Base-by-base conservation (phyloP, 2,113 vertebrate genomes). In the Chionis minor region DNA sequence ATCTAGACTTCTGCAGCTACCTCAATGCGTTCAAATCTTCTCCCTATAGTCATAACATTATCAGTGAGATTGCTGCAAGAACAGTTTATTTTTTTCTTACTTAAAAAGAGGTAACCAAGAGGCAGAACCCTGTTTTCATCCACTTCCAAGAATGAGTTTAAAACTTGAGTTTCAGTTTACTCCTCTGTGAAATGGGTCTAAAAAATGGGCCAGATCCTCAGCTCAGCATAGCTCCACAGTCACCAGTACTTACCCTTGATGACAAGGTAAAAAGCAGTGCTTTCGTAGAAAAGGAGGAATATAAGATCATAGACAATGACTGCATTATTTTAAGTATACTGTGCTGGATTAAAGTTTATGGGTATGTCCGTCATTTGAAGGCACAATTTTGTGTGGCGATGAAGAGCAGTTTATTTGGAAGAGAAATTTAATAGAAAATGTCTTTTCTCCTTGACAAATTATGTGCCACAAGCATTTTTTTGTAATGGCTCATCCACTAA, bases 401-500 rank as follows among this genome's bases (percentile, higher is more conserved):
- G 40, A 95, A 51, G 58, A 78, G 47, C 9, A 30, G 32, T 47
- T 73, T 94, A 79, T 90, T 96, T 96, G 52, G 32, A 95, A 96
- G 74, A 94, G 71, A 97, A 94, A 88, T 87, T 92, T 91, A 95
- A 87, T 45, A 92, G 75, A 81, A 77, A 81, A 67, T 22, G 40
- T 79, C 74, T 96, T 81, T 70, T 65, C 65, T 86, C 90, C 75
- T 91, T 83, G 51, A 95, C 45, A 55, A 96, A 73, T 89, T 81
- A 55, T 30, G 59, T 86, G 69, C 69, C 79, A 77, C n/a, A 59
- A 96, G 59, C 33, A 88, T 96, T 81, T 94, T 70, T 93, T 89
- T 92, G 44, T 91, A 81, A 93, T 90, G 66, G 38, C 56, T 96
- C 27, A 97, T 91, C 58, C 75, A 92, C 88, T 97, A 85, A 96